Conservation (phyloP, 2,113 vertebrate species). For the Alligator sinensis region DNA sequence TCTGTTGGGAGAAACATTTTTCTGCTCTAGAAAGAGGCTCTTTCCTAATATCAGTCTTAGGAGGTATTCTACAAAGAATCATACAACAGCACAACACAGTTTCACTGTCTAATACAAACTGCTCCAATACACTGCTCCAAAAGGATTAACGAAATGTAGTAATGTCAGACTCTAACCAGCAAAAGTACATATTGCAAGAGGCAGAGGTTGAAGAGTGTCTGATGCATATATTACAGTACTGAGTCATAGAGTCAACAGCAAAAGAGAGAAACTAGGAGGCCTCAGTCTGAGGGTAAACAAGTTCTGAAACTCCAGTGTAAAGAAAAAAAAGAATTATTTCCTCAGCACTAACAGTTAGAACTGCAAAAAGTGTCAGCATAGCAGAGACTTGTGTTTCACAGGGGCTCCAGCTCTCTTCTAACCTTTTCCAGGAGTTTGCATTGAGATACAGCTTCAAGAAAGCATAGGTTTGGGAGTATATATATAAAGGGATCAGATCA, state of each 20-base stretch:
- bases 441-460: not conserved
- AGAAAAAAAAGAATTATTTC: not conserved
- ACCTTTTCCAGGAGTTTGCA: not conserved
- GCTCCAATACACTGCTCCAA: not conserved
- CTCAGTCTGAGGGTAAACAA: not conserved
- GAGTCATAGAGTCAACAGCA: not conserved
- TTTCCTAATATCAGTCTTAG: not conserved
- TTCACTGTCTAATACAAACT: not conserved
- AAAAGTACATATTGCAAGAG: not conserved
- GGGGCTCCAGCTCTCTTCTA: not conserved
- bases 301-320: not conserved
- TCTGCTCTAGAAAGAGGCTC: not conserved
- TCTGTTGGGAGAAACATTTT: not conserved
- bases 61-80: not conserved
- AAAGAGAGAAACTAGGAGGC: not conserved
- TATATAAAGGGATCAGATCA: not conserved
- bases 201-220: not conserved
- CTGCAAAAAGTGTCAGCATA: not conserved
- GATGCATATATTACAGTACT: not conserved
- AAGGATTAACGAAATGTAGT: not conserved
- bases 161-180: not conserved
- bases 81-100: not conserved
- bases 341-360: not conserved
- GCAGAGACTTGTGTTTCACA: not conserved
- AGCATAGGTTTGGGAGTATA: not conserved